phyloP scores from a whole-genome alignment of 1,140 invertebrate species.

The Mamestra configurata region DNA sequence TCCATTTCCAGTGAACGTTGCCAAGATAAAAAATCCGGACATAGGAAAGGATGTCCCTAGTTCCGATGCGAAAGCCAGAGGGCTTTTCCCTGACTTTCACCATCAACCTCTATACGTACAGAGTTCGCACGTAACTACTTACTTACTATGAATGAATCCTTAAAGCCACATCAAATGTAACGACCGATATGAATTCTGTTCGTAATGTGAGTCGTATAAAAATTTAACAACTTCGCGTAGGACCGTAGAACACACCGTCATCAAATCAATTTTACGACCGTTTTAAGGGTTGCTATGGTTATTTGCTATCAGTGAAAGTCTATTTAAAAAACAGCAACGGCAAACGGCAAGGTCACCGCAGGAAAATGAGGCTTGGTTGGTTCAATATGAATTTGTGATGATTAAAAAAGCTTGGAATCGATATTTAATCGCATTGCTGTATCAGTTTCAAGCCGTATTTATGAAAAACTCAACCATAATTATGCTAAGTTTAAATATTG shows the following conservation, averaged over 20 bases:
- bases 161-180: conserved; percentile 45
- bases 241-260: conserved; percentile 29
- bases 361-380: background rate
- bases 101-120: background rate
- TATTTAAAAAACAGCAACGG: conserved; percentile 37
- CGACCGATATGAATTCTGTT: conserved; percentile 45
- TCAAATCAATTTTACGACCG: conserved; percentile 49
- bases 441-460: background rate
- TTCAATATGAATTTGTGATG: background rate
- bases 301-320: conserved; percentile 17
- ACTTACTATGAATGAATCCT: conserved; percentile 49
- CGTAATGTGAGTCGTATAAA: conserved; percentile 49
- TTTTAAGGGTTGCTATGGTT: conserved; percentile 34
- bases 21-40: background rate
- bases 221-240: conserved; percentile 44
- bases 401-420: background rate
- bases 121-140: conserved; percentile 32
- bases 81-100: background rate
- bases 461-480: too few relatives aligned
- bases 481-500: too few relatives aligned
- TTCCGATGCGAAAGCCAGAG: background rate
- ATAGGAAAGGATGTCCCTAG: background rate
- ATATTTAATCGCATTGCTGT: background rate
- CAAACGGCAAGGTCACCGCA: conserved; percentile 32
- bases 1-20: background rate